Base-by-base conservation (phyloP, 2,888 invertebrate genomes). In the Mantis religiosa region DNA sequence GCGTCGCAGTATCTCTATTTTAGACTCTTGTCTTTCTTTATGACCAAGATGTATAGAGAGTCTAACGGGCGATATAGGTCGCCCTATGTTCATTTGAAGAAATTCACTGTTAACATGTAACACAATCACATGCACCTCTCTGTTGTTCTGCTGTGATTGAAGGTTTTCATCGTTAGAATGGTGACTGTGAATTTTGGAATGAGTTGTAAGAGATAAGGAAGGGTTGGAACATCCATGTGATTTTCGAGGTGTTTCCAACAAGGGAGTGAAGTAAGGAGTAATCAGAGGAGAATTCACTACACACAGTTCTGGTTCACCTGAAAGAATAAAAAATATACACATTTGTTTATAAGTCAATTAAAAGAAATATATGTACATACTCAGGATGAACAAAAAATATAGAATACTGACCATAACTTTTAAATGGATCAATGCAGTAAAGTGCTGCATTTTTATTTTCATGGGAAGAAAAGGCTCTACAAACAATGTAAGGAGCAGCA, bases 231-330 rank as follows among this genome's bases (percentile, higher is more conserved):
- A 90, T 28, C 90, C 90, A 28, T 87, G 84, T 71, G 90, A 89
- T 82, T 88, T 89, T 14, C 90, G 90, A 47, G 90, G 90, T 25
- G 88, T 89, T 71, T 90, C 90, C 71, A 90, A 89, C 89, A 90
- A 89, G 28, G 91, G 90, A n/a, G 89, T 89, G 88, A 91, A 90
- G 89, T 90, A 90, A 15, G 90, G 90, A 28, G 90, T 91, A 54
- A 89, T 89, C 41, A 91, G 89, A 41, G 91, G 90, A 83, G 90
- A 90, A 47, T 87, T 89, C 41, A 91, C 90, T 27, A 91, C 89
- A 87, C 91, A 91, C 82, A 90, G 86, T 71, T 90, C 90, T 15
- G 90, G 90, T 15, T 86, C 82, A 82, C 88, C 90, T 90, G 89
- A 71, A 88, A 88, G 83, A 54, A 71, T 3, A 41, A 41, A 41